Evolutionary conservation across 2,113 vertebrate species (phyloP).

Genomic region (Motacilla alba): DNA sequence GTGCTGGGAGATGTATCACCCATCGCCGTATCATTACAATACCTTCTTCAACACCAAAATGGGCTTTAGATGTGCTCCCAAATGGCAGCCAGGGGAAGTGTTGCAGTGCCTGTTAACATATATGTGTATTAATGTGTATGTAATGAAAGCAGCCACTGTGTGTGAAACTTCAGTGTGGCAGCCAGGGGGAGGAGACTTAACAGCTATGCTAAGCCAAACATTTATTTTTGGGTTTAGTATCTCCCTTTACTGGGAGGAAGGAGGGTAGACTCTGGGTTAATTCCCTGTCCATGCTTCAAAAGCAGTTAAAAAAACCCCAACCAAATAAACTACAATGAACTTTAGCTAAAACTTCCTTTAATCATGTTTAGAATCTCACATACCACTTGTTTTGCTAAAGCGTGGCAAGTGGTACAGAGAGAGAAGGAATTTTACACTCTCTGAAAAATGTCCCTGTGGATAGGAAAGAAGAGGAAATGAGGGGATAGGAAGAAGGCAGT

Average conservation of each 20-base stretch:
- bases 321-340: background rate
- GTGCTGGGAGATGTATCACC: background rate
- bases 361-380: background rate
- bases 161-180: background rate
- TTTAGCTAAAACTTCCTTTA: background rate
- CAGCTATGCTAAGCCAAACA: background rate
- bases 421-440: background rate
- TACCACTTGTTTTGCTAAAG: background rate
- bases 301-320: background rate
- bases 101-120: background rate
- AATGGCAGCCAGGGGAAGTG: background rate
- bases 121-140: background rate
- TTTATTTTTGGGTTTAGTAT: background rate
- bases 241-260: background rate
- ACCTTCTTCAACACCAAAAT: background rate
- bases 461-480: background rate
- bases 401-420: background rate
- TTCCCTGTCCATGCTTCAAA: background rate
- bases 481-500: background rate
- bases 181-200: background rate
- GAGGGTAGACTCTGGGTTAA: background rate
- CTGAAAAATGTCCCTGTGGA: background rate
- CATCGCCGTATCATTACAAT: fast-evolving
- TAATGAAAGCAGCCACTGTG: fast-evolving
- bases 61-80: background rate